Percentiles rank a stretch among this genome's conserved stretches.
These are phyloP conservation scores for Tinea semifulvella DNA, from an alignment of 2,888 invertebrate species.

Conservation along the genomic window DNA sequence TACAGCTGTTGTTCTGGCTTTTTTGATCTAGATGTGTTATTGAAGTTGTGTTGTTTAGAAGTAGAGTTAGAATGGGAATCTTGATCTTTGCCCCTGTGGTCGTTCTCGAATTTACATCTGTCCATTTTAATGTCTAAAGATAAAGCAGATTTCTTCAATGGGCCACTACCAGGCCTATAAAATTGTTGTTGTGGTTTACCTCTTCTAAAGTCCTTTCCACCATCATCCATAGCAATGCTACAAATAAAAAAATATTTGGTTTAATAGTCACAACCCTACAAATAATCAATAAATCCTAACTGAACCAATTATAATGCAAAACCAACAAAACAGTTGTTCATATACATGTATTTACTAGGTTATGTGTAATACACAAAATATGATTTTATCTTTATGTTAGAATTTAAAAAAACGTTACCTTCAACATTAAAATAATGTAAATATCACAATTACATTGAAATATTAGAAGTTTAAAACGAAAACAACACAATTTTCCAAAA, in stretches of 20 bases:
- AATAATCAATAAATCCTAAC: neutral
- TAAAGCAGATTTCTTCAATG: conserved; percentile 72
- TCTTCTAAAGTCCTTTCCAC: conserved; percentile 65
- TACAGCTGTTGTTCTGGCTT: conserved; percentile 59
- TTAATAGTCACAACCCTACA: neutral
- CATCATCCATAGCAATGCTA: conserved; percentile 62
- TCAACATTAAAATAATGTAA: conserved; percentile 7
- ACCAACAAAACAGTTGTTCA: conserved; percentile 28
- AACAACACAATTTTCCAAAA: conserved; percentile 1
- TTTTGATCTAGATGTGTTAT: conserved; percentile 22
- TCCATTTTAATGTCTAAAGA: conserved; percentile 68
- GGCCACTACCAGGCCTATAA: conserved; percentile 81
- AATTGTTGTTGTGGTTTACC: conserved; percentile 75
- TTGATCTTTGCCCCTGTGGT: conserved; percentile 38
- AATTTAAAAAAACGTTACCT: conserved; percentile 2
- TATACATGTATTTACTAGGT: neutral
- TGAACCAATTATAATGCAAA: conserved; percentile 18
- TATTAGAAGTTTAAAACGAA: neutral
- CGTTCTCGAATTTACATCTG: conserved; percentile 39
- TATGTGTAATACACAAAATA: conserved; percentile 11
- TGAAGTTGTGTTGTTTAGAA: conserved; percentile 6
- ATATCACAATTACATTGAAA: conserved; percentile 10
- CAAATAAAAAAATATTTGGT: conserved; percentile 18
- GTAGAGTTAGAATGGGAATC: conserved; percentile 16
- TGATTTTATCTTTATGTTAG: neutral